Evolutionary conservation across 2,113 vertebrate species (phyloP).

Genomic region (Nycticryphes semicollaris): DNA sequence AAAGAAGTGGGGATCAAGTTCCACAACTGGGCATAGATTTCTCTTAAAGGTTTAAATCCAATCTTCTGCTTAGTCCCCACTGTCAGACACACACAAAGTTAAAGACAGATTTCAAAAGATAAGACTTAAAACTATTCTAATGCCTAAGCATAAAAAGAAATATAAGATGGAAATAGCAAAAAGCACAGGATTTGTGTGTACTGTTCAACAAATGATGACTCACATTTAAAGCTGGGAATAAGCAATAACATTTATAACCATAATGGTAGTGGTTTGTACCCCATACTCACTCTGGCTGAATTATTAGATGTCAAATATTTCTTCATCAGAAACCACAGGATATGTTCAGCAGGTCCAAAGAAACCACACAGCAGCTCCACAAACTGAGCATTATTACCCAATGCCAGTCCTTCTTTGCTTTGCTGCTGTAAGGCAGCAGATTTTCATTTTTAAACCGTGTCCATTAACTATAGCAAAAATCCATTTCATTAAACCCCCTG

Average conservation of each 20-base stretch:
- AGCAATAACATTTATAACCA: not conserved
- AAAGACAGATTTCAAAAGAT: not conserved
- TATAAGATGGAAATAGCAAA: not conserved
- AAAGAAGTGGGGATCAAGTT: not conserved
- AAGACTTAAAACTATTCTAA: not conserved
- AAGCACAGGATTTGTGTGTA: not conserved
- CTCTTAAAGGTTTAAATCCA: not conserved
- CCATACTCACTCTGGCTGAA: not conserved
- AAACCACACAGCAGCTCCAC: not conserved
- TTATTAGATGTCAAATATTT: not conserved
- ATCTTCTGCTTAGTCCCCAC: not conserved
- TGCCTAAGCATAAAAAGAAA: not conserved
- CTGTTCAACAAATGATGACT: not conserved
- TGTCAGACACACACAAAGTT: not conserved
- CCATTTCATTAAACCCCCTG: not conserved
- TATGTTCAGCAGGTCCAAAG: not conserved
- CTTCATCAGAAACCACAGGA: not conserved
- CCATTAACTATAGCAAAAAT: not conserved
- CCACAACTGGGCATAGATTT: not conserved
- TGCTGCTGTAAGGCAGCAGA: not conserved
- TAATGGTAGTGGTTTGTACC: not conserved
- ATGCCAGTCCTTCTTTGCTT: not conserved
- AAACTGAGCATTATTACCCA: not conserved
- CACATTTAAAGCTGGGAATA: not conserved
- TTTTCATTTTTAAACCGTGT: not conserved